Evolutionary conservation across 2,797 vertebrate genomes (phyloP).

Genomic region (Thunnus albacares): DNA sequence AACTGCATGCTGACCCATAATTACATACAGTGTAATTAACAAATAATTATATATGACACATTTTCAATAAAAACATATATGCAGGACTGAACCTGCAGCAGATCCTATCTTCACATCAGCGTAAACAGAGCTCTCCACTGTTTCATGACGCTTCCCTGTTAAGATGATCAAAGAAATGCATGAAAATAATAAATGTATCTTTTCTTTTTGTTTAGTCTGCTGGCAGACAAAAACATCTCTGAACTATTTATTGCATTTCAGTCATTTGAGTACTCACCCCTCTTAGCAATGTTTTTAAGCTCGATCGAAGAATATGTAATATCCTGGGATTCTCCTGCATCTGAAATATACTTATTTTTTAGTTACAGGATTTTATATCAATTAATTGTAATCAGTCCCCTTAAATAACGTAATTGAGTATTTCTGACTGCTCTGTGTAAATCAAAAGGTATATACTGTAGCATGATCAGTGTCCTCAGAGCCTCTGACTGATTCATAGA

Average conservation of each 20-base stretch:
- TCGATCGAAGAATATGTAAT: conserved; percentile 4
- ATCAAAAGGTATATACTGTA: not conserved
- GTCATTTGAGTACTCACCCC: not conserved
- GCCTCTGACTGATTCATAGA: not conserved
- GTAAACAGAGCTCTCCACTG: conserved; percentile 7
- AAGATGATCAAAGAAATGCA: not conserved
- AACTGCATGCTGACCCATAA: not conserved
- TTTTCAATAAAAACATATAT: not conserved
- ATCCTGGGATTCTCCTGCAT: not conserved
- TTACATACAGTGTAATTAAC: not conserved
- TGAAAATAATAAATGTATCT: not conserved
- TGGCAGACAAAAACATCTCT: not conserved
- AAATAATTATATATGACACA: not conserved
- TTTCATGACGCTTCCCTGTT: not conserved
- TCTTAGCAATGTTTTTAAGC: not conserved
- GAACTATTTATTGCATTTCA: not conserved
- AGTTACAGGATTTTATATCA: not conserved
- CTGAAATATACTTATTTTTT: conserved; percentile 4
- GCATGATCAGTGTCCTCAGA: not conserved
- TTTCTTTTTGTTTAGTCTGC: not conserved
- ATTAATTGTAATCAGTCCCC: no score
- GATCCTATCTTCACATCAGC: not conserved
- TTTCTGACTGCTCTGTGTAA: not conserved
- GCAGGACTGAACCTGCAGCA: conserved; percentile 1
- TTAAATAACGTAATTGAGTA: not conserved